These are phyloP conservation scores for Rhipidura dahli DNA, from an alignment of 2,113 vertebrate genomes.

Conservation along the genomic window DNA sequence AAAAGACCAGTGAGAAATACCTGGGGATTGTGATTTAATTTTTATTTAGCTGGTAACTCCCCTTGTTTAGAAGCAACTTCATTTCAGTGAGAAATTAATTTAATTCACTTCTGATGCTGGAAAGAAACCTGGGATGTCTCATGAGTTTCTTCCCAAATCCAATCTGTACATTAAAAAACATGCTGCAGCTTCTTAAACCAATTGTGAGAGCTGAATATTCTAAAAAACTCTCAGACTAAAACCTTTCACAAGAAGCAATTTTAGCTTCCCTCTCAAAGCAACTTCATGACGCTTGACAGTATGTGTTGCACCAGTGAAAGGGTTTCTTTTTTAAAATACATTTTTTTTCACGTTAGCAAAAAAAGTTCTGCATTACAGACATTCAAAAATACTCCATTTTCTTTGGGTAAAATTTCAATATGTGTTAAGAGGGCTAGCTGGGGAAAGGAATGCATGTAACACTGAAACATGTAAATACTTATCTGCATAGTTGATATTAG, in stretches of 20 bases:
- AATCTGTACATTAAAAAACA: not conserved
- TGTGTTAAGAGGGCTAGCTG: slow-evolving; percentile 21
- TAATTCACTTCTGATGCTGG: slow-evolving; percentile 7
- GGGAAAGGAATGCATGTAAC: slow-evolving; percentile 31
- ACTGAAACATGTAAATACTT: slow-evolving; percentile 39
- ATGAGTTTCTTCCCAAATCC: not conserved
- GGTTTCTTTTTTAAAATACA: slow-evolving; percentile 42
- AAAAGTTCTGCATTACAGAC: slow-evolving; percentile 61
- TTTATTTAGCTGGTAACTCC: not conserved
- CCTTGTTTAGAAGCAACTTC: slow-evolving; percentile 35
- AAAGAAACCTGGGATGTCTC: not conserved
- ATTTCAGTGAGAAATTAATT: not conserved
- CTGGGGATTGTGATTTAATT: not conserved
- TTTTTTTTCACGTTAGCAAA: slow-evolving; percentile 48
- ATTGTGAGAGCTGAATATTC: slow-evolving; percentile 23
- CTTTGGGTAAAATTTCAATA: slow-evolving; percentile 72
- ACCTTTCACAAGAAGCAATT: not conserved
- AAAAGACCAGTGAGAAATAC: slow-evolving; percentile 22
- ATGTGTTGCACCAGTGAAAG: slow-evolving; percentile 2
- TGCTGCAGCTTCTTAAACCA: not conserved
- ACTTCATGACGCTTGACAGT: slow-evolving; percentile 9
- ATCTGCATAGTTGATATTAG: slow-evolving; percentile 75
- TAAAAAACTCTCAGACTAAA: slow-evolving; percentile 17
- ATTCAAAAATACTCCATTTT: slow-evolving; percentile 70
- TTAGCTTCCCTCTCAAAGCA: slow-evolving; percentile 7